These are phyloP conservation scores for Tipula unca DNA, from an alignment of 2,888 invertebrate genomes.

Conservation along the genomic window DNA sequence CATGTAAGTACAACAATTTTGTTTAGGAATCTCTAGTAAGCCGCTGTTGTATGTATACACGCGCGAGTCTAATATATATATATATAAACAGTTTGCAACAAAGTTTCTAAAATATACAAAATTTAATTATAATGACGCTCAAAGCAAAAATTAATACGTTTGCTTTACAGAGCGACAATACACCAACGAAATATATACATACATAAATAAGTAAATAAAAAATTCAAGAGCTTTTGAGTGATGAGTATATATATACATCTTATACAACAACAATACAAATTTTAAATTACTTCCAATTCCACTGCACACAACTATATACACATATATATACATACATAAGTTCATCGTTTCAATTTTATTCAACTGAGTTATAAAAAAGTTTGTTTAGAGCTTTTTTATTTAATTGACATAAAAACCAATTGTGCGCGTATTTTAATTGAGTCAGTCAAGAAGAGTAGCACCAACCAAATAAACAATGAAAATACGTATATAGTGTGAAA, in stretches of 20 bases:
- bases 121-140: neutral
- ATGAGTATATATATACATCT: neutral
- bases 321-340: too few species aligned
- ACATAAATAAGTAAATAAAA: neutral
- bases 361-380: neutral
- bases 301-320: neutral
- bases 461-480: too few species aligned
- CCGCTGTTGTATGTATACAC: too few species aligned
- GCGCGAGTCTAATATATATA: too few species aligned
- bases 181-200: neutral
- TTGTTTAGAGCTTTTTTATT: neutral
- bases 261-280: neutral
- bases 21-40: too few species aligned
- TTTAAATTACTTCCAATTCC: neutral
- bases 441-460: neutral
- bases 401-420: neutral
- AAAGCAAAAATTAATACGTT: neutral
- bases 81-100: neutral
- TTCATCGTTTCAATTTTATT: neutral
- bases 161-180: neutral
- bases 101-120: neutral
- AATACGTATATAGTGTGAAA: too few species aligned
- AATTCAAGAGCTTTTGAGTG: neutral
- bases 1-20: slow-evolving; percentile 50
- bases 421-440: neutral